Base-by-base conservation (phyloP, 1,140 invertebrate species). In the Brachionus rubens region DNA sequence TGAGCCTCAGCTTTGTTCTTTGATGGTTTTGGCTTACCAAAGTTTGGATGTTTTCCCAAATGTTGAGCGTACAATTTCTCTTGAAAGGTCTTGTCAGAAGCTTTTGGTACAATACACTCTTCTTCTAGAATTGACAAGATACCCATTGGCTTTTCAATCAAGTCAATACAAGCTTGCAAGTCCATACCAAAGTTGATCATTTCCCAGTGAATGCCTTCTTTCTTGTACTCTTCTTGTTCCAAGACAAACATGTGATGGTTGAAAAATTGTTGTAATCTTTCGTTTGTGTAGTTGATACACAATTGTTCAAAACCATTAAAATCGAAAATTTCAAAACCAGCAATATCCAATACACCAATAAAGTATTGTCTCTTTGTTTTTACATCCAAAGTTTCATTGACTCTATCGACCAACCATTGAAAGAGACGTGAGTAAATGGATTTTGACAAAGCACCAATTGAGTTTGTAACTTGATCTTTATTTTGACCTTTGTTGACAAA, bases 91-190 rank as follows among this genome's bases (percentile, higher is more conserved):
- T 91, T 91, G 85, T 99, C 96, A 79, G 93, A 94, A 82, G 96
- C 96, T 89, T 99, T 99, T 81, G 96, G 96, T 90, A 99, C 98
- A 93, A 99, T 98, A 92, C 94, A 97, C 88, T 99, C 96, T 91
- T 99, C 96, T 88, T 98, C 96, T 88, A 99, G 92, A 87, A 99
- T 99, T 86, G 96, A 98, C 84, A 98, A 89, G 89, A 99, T 96
- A 91, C 96, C 96, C 93, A 99, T 94, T 83, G 94, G 95, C 94
- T 97, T 98, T 88, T 98, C 95, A 86, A 98, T 96, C 82, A 98
- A 89, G 86, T 98, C 96, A 89, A 99, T 98, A 90, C 94, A 97
- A 85, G 92, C 90, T 86, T 91, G 90, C 84, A 99, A 89, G 88
- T 98, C 96, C 91, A 98, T 94, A 87, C 96, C 96, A 88, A 98